Evolutionary conservation across 2,113 vertebrate genomes (phyloP), one percentile per base, ranked within the genome.

Genomic region (Microcebus jonahi): DNA sequence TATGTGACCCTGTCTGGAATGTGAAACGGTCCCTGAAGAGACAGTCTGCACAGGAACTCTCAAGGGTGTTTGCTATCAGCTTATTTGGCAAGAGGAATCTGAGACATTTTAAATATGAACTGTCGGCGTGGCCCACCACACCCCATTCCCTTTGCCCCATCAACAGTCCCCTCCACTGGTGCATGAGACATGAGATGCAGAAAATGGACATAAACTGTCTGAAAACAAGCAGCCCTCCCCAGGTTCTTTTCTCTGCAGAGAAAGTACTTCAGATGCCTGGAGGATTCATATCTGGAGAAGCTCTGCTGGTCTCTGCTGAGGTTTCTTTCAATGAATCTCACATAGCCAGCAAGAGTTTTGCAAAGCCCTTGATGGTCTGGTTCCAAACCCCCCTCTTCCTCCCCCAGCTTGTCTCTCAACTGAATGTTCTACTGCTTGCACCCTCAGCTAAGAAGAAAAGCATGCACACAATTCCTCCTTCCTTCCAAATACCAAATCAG

Each of bases 91-190:
- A 86, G 70, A 97, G 91, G 98, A 99, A 99, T 98, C 98, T 4
- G 88, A 98, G 97, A 98, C 98, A 99, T 99, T 98, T 98, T 97
- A 99, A 99, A 98, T 95, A 97, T 15, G 82, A 96, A 82, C 88
- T 94, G 70, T 97, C 79, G 96, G 29, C 83, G 15, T 88, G 98
- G 96, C 90, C 91, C 25, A n/a, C 67, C 97, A 87, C 90, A 90
- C 65, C 27, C 5, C 4, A 25, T 93, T 96, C 97, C 94, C 94
- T 93, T 25, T 81, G 95, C 97, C 91, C 76, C 94, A 94, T 97
- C 97, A 94, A 48, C 23, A 85, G 95, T 76, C 57, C 89, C 86
- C 50, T 53, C 76, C 88, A 83, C 50, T 29, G 48, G 29, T 15
- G n/a, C 39, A 0, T 34, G 71, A 88, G 88, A 42, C 17, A 48